Evolutionary conservation across 2,888 invertebrate species (phyloP), one percentile per base, ranked within the genome.

Genomic region (Hirudinaria manillensis): DNA sequence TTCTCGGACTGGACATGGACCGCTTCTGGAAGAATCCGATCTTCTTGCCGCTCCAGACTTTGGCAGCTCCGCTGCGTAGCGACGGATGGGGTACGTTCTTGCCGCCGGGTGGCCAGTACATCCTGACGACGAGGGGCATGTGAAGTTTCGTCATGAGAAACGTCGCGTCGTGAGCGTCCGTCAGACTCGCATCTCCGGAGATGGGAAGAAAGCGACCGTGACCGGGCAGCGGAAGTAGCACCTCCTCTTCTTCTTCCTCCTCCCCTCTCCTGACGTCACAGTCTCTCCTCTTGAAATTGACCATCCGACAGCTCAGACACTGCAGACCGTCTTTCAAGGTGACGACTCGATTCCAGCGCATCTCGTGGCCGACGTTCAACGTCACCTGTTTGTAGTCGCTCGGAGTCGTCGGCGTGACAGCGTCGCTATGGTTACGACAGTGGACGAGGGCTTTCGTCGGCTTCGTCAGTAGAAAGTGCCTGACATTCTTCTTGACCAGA

Each of bases 131-230:
- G 21, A 61, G 24, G 10, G 61, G 61, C 61, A 61, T 61, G 24
- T 61, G 10, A 1, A 61, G 61, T 29, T 19, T 61, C 61, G 61
- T 1, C 61, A 61, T 24, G 24, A 61, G 61, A 19, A 61, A 61
- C 7, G 24, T 61, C 24, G 29, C 61, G 29, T 61, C 24, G 61
- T 61, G 61, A 19, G 61, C 61, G 61, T 61, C 61, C 13, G 61
- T 61, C 1, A 61, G 61, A 10, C 29, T 61, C 3, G 61, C 4
- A 10, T 61, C 61, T 6, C 61, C 24, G 10, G 61, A 61, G 4
- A 61, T 61, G 24, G 61, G 61, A 10, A 61, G 61, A 19, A 61
- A 61, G n/a, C 61, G 61, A n/a, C 61, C 61, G 10, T 61, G 61
- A 7, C 61, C 29, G 1, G 24, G 1, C 24, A 61, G 2, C 21